Evolutionary conservation across 64 coral and sea anemone species (phyloP).

Genomic region (Actinia equina): DNA sequence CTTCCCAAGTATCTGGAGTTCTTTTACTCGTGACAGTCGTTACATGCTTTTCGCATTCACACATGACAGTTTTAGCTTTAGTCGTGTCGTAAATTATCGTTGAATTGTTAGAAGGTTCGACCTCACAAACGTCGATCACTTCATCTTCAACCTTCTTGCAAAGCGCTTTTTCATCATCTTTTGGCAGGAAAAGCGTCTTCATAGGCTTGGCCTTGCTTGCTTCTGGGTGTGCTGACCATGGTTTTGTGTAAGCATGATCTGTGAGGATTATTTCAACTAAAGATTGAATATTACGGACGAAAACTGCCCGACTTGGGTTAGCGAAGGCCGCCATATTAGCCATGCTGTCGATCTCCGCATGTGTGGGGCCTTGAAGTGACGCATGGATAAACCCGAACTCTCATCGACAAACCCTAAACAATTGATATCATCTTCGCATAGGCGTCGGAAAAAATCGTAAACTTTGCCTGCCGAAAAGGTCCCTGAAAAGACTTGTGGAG

Average conservation of each 20-base stretch:
- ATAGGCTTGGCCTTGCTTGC: conserved; percentile 81
- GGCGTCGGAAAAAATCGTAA: not conserved
- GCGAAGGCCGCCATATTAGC: conserved; percentile 31
- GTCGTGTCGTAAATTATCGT: conserved; percentile 82
- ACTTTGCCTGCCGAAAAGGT: not conserved
- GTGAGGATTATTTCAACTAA: conserved; percentile 80
- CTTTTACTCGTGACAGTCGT: conserved; percentile 84
- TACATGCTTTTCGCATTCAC: conserved; percentile 97
- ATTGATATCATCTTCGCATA: not conserved
- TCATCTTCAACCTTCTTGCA: conserved; percentile 29
- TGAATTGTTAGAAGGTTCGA: conserved; percentile 20
- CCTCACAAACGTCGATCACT: conserved; percentile 75
- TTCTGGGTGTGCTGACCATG: conserved; percentile 94
- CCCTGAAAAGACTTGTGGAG: not conserved
- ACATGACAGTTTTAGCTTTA: conserved; percentile 89
- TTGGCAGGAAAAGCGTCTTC: conserved; percentile 76
- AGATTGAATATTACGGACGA: conserved; percentile 77
- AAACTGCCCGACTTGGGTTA: conserved; percentile 24
- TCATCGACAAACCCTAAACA: not conserved
- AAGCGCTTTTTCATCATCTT: conserved; percentile 42
- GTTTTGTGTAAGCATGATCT: conserved; percentile 90
- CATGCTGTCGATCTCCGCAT: too few species aligned
- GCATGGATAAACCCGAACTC: not conserved
- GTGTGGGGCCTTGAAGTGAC: not conserved
- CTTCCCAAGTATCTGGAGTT: conserved; percentile 99